Evolutionary conservation across 1,140 invertebrate species (phyloP).

Genomic region (Lepidotrigona ventralis): DNA sequence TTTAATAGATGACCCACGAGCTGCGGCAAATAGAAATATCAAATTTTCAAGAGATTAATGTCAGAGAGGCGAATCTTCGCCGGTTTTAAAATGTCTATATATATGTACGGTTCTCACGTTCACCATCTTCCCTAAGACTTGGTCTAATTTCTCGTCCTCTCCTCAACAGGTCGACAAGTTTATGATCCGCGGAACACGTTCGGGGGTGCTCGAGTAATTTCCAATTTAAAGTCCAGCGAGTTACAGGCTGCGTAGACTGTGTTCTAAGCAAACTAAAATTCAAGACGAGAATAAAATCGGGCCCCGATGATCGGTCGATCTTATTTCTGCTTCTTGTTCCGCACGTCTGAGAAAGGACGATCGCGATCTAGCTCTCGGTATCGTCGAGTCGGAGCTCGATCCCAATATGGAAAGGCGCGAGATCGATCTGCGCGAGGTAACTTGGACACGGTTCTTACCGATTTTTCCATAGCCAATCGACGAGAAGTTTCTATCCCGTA

Average conservation of each 20-base stretch:
- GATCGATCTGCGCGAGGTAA: background rate
- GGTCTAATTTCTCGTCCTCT: slow-evolving; percentile 23
- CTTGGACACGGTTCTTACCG: background rate
- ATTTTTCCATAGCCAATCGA: slow-evolving; percentile 7
- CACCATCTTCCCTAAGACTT: slow-evolving; percentile 10
- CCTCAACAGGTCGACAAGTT: slow-evolving; percentile 13
- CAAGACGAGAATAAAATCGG: background rate
- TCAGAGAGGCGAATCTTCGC: background rate
- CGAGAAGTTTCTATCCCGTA: slow-evolving; percentile 8
- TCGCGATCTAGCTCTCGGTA: background rate
- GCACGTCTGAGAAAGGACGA: background rate
- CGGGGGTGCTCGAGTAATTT: background rate
- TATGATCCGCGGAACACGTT: background rate
- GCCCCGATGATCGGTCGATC: too few relatives aligned
- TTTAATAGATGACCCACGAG: slow-evolving; percentile 35
- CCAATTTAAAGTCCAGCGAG: background rate
- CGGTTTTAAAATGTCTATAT: background rate
- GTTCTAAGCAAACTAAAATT: background rate
- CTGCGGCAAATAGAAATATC: slow-evolving; percentile 11
- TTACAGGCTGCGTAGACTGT: too few relatives aligned
- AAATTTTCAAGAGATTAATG: slow-evolving; percentile 28
- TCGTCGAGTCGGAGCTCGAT: slow-evolving; percentile 6
- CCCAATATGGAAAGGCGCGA: background rate
- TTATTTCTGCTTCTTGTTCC: background rate
- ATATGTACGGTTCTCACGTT: slow-evolving; percentile 3